phyloP scores from a whole-genome alignment of 2,888 invertebrate species.

The Drosophila pegasa region DNA sequence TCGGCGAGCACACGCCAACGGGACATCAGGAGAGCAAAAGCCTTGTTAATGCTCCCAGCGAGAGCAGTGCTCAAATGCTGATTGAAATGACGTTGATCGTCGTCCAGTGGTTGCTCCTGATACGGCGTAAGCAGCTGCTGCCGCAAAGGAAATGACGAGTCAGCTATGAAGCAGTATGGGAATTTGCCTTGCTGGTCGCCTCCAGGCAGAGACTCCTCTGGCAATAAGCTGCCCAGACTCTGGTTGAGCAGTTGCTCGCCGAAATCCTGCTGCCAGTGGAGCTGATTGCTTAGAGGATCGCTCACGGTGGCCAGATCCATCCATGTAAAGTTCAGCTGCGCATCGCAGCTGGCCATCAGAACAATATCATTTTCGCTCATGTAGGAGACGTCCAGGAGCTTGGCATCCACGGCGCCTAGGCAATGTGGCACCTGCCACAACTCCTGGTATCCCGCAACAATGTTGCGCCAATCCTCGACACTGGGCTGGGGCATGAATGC shows the following conservation, averaged over 20 bases:
- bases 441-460: conserved; percentile 18
- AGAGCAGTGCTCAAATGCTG: conserved; percentile 7
- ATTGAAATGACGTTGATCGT: conserved; percentile 25
- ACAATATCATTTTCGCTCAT: conserved; percentile 15
- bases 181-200: background rate
- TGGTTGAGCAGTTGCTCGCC: conserved; percentile 16
- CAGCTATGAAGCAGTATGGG: conserved; percentile 27
- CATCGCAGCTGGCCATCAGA: conserved; percentile 43
- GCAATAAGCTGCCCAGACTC: conserved; percentile 1
- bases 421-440: conserved; percentile 35
- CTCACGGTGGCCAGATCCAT: conserved; percentile 24
- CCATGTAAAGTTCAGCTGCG: conserved; percentile 22
- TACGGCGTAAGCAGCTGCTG: conserved; percentile 21
- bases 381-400: conserved; percentile 22
- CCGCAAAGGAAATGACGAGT: conserved; percentile 16
- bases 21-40: conserved; percentile 25
- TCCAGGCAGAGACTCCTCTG: background rate
- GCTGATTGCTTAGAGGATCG: background rate
- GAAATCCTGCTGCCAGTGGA: conserved; percentile 38
- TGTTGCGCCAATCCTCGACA: conserved; percentile 17
- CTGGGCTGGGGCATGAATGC: conserved; percentile 22
- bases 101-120: background rate
- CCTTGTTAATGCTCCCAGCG: conserved; percentile 26
- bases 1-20: conserved; percentile 33
- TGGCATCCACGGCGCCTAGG: conserved; percentile 36